Evolutionary conservation across 2,797 vertebrate species (phyloP).

Genomic region (Melanotaenia nigrans): DNA sequence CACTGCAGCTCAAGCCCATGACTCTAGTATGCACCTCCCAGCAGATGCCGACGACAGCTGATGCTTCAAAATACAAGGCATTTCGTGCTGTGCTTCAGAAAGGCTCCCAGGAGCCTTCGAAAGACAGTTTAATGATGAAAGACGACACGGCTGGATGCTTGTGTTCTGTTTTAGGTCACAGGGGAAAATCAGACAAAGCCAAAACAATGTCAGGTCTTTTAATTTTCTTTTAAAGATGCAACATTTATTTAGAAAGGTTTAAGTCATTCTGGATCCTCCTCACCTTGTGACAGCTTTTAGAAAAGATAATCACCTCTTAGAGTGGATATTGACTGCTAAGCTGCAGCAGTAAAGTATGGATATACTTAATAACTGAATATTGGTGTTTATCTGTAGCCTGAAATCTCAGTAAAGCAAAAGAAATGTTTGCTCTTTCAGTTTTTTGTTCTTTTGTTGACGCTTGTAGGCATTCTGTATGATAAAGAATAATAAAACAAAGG

Average conservation of each 20-base stretch:
- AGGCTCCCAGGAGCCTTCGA: slow-evolving; percentile 56
- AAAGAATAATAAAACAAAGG: slow-evolving; percentile 26
- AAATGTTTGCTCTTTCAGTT: slow-evolving; percentile 35
- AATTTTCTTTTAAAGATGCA: slow-evolving; percentile 56
- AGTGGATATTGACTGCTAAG: slow-evolving; percentile 51
- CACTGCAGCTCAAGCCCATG: slow-evolving; percentile 48
- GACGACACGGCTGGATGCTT: slow-evolving; percentile 66
- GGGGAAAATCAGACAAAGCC: slow-evolving; percentile 46
- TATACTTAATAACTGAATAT: slow-evolving; percentile 60
- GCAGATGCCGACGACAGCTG: slow-evolving; percentile 51
- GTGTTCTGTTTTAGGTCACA: slow-evolving; percentile 55
- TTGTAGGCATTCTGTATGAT: slow-evolving; percentile 41
- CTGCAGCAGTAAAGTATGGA: slow-evolving; percentile 45
- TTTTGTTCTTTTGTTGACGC: slow-evolving; percentile 48
- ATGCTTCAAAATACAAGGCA: slow-evolving; percentile 58
- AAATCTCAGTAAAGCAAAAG: slow-evolving; percentile 40
- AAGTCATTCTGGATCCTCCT: slow-evolving; percentile 25
- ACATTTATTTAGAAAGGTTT: slow-evolving; percentile 50
- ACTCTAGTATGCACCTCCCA: slow-evolving; percentile 54
- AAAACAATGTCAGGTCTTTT: slow-evolving; percentile 63
- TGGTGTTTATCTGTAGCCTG: slow-evolving; percentile 49
- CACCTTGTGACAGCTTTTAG: slow-evolving; percentile 40
- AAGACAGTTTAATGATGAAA: slow-evolving; percentile 72
- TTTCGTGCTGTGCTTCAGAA: slow-evolving; percentile 46
- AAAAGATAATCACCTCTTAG: slow-evolving; percentile 39